Conservation (phyloP, 1,140 invertebrate species). For the Zaprionus africanus region DNA sequence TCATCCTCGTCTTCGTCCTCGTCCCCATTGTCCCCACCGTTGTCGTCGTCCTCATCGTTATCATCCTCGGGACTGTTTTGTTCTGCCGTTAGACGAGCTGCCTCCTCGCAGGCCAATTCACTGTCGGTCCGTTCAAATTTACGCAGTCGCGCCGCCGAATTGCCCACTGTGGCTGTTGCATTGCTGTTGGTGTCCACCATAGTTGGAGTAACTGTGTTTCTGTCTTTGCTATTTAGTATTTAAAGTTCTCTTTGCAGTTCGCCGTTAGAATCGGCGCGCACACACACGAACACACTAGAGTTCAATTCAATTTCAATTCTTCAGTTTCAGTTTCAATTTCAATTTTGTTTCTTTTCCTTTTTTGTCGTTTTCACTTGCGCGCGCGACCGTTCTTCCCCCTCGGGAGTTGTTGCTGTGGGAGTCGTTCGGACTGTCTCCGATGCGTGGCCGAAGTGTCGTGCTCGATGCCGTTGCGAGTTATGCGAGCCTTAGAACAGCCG, state of each 20-base stretch:
- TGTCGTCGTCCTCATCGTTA: conserved; percentile 85
- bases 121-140: conserved; percentile 90
- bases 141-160: conserved; percentile 69
- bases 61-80: conserved; percentile 88
- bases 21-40: conserved; percentile 88
- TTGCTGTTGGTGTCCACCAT: conserved; percentile 67
- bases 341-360: conserved; percentile 32
- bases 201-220: conserved; percentile 29
- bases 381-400: conserved; percentile 15
- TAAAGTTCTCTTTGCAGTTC: conserved; percentile 3
- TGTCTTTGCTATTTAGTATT: not conserved
- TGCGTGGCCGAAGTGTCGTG: conserved; percentile 54
- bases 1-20: conserved; percentile 88
- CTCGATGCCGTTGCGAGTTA: conserved; percentile 35
- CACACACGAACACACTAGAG: not conserved
- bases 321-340: conserved; percentile 48
- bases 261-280: conserved; percentile 16
- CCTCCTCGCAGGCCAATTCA: conserved; percentile 92
- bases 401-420: conserved; percentile 8
- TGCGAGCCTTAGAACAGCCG: conserved; percentile 42
- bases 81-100: conserved; percentile 88
- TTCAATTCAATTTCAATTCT: conserved; percentile 19
- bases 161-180: conserved; percentile 41
- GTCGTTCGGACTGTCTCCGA: conserved; percentile 35
- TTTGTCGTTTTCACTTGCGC: conserved; percentile 54